phyloP scores from a whole-genome alignment of 37 sponge, comb jelly and placozoan genomes.

The Sycon ciliatum region DNA sequence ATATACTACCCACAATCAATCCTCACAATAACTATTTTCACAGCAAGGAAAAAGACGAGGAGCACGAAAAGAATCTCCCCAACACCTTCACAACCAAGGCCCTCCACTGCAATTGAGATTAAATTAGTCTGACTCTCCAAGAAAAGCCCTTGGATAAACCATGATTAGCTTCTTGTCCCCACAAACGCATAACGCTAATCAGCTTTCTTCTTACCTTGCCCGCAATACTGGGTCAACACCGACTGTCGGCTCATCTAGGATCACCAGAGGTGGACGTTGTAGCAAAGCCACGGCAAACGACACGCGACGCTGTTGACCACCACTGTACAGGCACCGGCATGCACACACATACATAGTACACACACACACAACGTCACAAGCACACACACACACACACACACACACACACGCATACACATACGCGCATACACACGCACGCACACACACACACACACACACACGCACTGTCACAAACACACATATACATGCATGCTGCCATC shows the following conservation, averaged over 20 bases:
- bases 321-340: conserved; percentile 44
- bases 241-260: conserved; percentile 80
- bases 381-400: conserved; percentile 19
- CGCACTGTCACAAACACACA: not conserved
- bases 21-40: no score
- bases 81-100: no score
- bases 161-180: no score
- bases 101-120: no score
- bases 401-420: not conserved
- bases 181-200: no score
- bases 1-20: not conserved
- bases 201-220: conserved; percentile 32
- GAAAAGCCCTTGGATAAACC: no score
- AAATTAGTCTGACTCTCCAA: no score
- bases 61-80: no score
- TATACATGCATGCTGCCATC: conserved; percentile 1
- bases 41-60: no score
- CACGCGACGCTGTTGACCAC: conserved; percentile 73
- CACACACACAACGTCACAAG: not conserved
- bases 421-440: not conserved
- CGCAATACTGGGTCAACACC: conserved; percentile 75
- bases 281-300: conserved; percentile 78
- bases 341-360: not conserved
- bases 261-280: conserved; percentile 65
- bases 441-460: conserved; percentile 18